Base-by-base conservation (phyloP, 2,113 vertebrate species). In the Aleadryas rufinucha region DNA sequence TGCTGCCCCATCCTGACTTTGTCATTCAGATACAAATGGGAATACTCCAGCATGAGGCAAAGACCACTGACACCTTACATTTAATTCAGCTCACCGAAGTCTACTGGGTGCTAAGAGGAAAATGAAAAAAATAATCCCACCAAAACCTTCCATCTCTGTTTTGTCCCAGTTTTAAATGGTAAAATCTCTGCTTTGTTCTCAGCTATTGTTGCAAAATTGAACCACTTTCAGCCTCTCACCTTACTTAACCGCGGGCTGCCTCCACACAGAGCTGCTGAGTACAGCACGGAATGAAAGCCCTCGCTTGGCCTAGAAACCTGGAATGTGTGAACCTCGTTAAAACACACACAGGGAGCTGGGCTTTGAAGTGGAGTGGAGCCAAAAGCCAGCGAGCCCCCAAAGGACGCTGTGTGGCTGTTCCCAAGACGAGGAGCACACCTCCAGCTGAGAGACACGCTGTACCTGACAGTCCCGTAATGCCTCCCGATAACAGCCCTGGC, bases 181-280 rank as follows among this genome's bases (percentile, higher is more conserved):
- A 88, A 88, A 96, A 94, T 78, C 68, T 59, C 35, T 84, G 68
- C 90, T 92, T 94, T 93, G 68, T 95, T 96, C 92, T 86, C 87
- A 90, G 85, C 68, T 85, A 28, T 53, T 92, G 90, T 84, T 94
- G 93, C 56, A 86, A 86, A 95, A 92, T 56, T 35, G 68, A 95
- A 93, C 82, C 88, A 60, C 83, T 96, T 93, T 85, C 79, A 94
- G 85, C 76, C 64, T 88, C 79, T 90, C 52, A 87, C 95, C 94
- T 94, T 90, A 88, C 82, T 92, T 82, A 90, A 90, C 87, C 11
- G 1, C 7, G 30, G 87, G 88, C 88, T 78, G 56, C 60, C 60
- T 81, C 60, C 61, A 74, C 0, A 6, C 85, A 75, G 92, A 71
- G 92, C 93, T 91, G 93, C 87, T 87, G 77, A 92, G 88, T 23